Evolutionary conservation across 2,888 invertebrate species (phyloP).

Genomic region (Helicoverpa assulta): DNA sequence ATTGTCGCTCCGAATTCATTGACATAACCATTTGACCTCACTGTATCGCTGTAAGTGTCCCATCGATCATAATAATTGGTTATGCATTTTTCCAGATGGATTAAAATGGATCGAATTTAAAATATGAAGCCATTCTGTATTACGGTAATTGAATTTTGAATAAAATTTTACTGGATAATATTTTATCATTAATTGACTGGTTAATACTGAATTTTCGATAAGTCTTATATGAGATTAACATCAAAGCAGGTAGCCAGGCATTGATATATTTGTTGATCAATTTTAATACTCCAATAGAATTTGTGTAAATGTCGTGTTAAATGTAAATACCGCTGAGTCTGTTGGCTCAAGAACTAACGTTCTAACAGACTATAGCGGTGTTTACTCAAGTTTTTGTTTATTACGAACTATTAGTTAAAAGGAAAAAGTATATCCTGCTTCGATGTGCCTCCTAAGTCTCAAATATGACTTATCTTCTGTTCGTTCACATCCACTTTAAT

Average conservation of each 20-base stretch:
- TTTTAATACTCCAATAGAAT: slow-evolving; percentile 12
- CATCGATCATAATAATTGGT: no score
- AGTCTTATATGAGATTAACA: slow-evolving; percentile 68
- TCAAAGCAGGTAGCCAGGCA: slow-evolving; percentile 64
- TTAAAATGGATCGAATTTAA: no score
- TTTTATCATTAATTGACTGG: background rate
- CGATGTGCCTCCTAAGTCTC: slow-evolving; percentile 84
- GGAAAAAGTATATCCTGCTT: slow-evolving; percentile 64
- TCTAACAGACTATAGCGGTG: slow-evolving; percentile 85
- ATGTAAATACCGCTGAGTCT: slow-evolving; percentile 83
- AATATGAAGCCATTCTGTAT: no score
- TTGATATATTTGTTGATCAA: slow-evolving; percentile 3
- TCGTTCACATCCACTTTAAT: slow-evolving; percentile 76
- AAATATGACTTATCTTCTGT: slow-evolving; percentile 72
- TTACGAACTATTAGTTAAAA: slow-evolving; percentile 38
- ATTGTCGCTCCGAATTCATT: slow-evolving; percentile 63
- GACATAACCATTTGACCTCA: slow-evolving; percentile 48
- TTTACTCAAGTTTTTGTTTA: slow-evolving; percentile 71
- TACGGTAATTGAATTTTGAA: no score
- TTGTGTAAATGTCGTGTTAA: slow-evolving; percentile 20
- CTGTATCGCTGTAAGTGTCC: no score
- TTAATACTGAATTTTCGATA: slow-evolving; percentile 56
- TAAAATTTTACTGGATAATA: background rate
- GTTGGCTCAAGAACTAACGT: slow-evolving; percentile 88
- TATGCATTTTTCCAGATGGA: no score